phyloP scores from a whole-genome alignment of 1,140 invertebrate species.

The Cyphomyrmex costatus region DNA sequence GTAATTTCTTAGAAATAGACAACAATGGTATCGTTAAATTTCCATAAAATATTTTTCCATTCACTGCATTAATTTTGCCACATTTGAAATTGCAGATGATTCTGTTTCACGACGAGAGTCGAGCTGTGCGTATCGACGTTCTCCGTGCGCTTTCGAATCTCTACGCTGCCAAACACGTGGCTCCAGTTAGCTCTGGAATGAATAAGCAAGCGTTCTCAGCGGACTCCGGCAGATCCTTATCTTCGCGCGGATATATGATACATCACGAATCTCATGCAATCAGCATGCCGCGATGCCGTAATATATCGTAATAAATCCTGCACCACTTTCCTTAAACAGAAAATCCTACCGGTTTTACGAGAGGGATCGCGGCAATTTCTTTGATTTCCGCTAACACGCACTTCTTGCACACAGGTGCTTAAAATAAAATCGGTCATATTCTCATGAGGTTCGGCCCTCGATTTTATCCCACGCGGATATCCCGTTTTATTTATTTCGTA shows the following conservation, averaged over 20 bases:
- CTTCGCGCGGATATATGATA: conserved; percentile 44
- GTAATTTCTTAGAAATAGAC: not conserved
- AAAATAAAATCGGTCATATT: conserved; percentile 30
- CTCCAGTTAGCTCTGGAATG: not conserved
- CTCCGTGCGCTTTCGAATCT: conserved; percentile 54
- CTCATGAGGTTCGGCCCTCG: not conserved
- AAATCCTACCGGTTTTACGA: conserved; percentile 39
- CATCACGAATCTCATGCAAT: conserved; percentile 38
- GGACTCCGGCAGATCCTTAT: conserved; percentile 41
- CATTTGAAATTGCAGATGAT: conserved; percentile 6
- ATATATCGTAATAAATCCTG: conserved; percentile 25
- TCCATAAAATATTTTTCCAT: not conserved
- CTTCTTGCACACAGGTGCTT: not conserved
- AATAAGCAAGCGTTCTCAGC: not conserved
- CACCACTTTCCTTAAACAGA: not conserved
- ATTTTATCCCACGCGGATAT: conserved; percentile 17
- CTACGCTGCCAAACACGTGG: conserved; percentile 8
- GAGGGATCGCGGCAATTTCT: not conserved
- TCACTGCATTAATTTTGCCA: not conserved
- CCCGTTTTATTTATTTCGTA: not conserved
- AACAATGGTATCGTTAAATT: not conserved
- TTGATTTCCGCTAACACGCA: not conserved
- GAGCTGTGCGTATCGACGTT: conserved; percentile 37
- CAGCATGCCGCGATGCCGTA: conserved; percentile 12
- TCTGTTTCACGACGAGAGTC: conserved; percentile 8